Percentiles rank a stretch among this genome's conserved stretches.
phyloP scores from a whole-genome alignment of 2,113 vertebrate genomes.

The Epinephelus cyanopodus region DNA sequence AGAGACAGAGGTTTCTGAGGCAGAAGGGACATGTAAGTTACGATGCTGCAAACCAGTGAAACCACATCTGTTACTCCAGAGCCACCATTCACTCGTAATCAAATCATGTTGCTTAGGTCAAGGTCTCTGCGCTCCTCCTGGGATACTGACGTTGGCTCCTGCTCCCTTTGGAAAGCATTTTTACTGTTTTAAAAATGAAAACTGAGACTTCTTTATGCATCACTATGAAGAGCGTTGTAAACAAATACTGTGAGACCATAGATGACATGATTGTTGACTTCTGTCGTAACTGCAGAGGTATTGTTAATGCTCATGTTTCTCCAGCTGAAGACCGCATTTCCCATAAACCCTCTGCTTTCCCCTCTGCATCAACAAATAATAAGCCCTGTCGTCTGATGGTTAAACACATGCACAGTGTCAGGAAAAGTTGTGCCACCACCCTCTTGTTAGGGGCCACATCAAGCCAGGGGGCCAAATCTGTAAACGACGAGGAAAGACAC shows the following conservation, averaged over 20 bases:
- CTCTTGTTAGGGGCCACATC: constrained; percentile 60
- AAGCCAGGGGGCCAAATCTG: constrained; percentile 68
- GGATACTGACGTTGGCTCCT: background rate
- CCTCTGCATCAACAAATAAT: constrained; percentile 8
- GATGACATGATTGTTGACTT: constrained; percentile 2
- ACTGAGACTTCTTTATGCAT: background rate
- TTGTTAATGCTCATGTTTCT: constrained; percentile 5
- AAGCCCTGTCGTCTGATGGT: constrained; percentile 27
- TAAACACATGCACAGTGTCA: constrained; percentile 44
- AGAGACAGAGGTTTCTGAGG: constrained; percentile 17
- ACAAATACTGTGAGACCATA: background rate
- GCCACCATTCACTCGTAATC: constrained; percentile 34
- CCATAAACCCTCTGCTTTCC: constrained; percentile 18
- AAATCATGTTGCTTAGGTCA: constrained; percentile 35
- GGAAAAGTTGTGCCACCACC: constrained; percentile 39
- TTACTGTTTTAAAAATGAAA: constrained; percentile 23
- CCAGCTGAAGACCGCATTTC: constrained; percentile 3
- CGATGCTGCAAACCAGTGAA: constrained; percentile 42
- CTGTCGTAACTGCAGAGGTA: background rate
- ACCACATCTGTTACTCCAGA: constrained; percentile 53
- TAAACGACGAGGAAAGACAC: constrained; percentile 55
- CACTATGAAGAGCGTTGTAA: background rate
- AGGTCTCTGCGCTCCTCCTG: constrained; percentile 11
- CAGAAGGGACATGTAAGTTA: constrained; percentile 14
- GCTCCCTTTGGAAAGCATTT: background rate